phyloP scores from a whole-genome alignment of 2,797 vertebrate species.

The Ciconia nigra region DNA sequence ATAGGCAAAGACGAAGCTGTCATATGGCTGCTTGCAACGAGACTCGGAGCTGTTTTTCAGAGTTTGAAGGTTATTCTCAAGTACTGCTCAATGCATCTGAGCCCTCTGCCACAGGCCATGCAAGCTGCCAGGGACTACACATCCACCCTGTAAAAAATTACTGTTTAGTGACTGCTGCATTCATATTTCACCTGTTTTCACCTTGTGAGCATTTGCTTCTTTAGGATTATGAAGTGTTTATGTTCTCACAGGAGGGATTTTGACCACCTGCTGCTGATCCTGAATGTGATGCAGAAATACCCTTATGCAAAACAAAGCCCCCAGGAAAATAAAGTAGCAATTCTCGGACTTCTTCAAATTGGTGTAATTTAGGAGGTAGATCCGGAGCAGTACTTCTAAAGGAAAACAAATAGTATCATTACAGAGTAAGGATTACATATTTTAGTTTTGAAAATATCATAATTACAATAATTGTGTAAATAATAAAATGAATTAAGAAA shows the following conservation, averaged over 20 bases:
- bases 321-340: neutral
- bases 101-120: neutral
- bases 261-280: neutral
- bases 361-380: neutral
- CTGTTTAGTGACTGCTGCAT: rapidly evolving
- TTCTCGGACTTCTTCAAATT: neutral
- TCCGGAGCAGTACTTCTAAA: neutral
- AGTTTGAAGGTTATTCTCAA: neutral
- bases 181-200: neutral
- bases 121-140: neutral
- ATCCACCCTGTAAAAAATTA: neutral
- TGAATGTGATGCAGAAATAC: neutral
- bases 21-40: rapidly evolving
- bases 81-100: neutral
- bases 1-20: rapidly evolving
- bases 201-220: neutral
- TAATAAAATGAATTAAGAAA: neutral
- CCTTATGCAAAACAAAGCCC: neutral
- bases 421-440: neutral
- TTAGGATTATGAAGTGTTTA: neutral
- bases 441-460: neutral
- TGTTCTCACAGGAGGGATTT: neutral
- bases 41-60: neutral
- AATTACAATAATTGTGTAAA: neutral
- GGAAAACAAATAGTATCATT: neutral